Percentiles rank a stretch among this genome's conserved stretches.
These are phyloP conservation scores for Sturmia bella DNA, from an alignment of 2,888 invertebrate species.

Conservation along the genomic window DNA sequence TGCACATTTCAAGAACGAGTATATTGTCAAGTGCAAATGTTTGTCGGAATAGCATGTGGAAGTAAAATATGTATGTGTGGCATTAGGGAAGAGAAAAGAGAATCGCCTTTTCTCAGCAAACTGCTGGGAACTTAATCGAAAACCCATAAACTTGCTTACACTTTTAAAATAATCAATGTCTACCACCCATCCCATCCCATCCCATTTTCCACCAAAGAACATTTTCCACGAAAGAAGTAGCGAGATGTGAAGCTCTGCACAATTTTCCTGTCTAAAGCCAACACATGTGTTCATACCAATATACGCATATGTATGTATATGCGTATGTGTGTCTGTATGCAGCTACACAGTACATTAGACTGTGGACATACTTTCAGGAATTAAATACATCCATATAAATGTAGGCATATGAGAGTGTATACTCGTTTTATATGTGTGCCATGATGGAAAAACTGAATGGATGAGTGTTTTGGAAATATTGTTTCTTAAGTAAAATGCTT, in stretches of 20 bases:
- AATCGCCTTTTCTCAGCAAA: constrained; percentile 58
- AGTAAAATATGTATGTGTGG: constrained; percentile 20
- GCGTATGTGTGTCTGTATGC: too few relatives aligned
- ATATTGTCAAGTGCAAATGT: constrained; percentile 1
- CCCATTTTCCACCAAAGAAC: constrained; percentile 22
- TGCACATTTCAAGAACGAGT: not conserved
- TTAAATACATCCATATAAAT: too few relatives aligned
- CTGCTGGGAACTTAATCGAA: constrained; percentile 70
- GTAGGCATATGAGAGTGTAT: too few relatives aligned
- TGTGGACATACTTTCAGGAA: too few relatives aligned
- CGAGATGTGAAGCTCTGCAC: not conserved
- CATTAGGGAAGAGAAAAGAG: constrained; percentile 21
- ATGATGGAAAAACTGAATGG: too few relatives aligned
- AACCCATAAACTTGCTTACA: constrained; percentile 70
- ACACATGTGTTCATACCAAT: not conserved
- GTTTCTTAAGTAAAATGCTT: too few relatives aligned
- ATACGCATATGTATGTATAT: too few relatives aligned
- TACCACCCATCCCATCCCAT: too few relatives aligned
- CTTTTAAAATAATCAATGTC: constrained; percentile 55
- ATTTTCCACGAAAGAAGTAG: constrained; percentile 8
- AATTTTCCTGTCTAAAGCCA: not conserved
- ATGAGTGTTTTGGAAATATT: too few relatives aligned
- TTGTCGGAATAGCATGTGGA: constrained; percentile 7
- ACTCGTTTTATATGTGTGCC: too few relatives aligned
- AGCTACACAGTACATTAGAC: too few relatives aligned